phyloP scores from a whole-genome alignment of 53 echinoderm and acorn worm species.

The Henricia sp. region DNA sequence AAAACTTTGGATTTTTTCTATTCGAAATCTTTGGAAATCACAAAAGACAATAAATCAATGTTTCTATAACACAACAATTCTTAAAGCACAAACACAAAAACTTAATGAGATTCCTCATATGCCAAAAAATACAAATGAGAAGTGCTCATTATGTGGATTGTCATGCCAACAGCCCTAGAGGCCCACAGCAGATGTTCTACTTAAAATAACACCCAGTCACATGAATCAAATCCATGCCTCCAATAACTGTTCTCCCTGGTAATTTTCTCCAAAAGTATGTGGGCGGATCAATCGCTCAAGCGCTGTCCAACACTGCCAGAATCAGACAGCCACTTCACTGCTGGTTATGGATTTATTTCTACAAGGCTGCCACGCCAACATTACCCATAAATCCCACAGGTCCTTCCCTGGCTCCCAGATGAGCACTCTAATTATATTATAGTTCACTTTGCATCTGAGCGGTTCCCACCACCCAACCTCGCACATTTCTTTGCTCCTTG shows the following conservation, averaged over 20 bases:
- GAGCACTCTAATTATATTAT: background rate
- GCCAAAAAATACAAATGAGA: no score
- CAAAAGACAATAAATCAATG: no score
- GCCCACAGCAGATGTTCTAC: no score
- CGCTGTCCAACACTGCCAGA: background rate
- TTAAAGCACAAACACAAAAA: no score
- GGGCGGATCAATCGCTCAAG: conserved; percentile 1
- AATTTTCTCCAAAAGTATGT: background rate
- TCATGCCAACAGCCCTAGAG: no score
- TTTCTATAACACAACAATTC: no score
- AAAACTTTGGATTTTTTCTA: no score
- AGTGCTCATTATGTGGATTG: no score
- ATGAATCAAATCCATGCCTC: no score
- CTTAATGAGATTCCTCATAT: no score
- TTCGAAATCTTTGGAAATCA: no score
- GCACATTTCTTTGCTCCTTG: background rate
- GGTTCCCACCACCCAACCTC: conserved; percentile 5
- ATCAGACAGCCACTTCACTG: conserved; percentile 1
- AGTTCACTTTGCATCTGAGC: conserved; percentile 16
- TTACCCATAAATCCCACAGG: conserved; percentile 25
- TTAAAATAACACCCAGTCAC: no score
- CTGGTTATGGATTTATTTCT: background rate
- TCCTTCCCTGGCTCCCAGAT: background rate
- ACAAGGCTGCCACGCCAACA: background rate
- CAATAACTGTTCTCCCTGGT: background rate